These are phyloP conservation scores for Automeris io DNA, from an alignment of 2,888 invertebrate genomes.

Conservation along the genomic window DNA sequence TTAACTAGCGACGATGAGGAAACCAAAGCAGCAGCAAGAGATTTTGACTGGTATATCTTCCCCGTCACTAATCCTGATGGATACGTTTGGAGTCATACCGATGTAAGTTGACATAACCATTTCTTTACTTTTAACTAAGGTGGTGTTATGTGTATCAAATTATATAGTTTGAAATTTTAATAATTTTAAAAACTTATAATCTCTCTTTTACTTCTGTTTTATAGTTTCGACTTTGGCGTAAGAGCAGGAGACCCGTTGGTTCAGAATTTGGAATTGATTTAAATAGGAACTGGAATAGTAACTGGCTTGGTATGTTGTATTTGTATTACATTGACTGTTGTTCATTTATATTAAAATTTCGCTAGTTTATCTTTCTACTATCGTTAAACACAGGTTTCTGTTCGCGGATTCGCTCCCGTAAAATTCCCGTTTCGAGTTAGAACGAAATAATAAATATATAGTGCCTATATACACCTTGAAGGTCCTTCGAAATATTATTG, in stretches of 20 bases:
- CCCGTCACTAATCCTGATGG: constrained; percentile 89
- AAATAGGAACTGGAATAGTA: constrained; percentile 86
- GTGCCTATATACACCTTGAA: too few species aligned
- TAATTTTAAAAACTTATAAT: background rate
- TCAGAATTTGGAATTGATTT: constrained; percentile 82
- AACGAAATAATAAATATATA: too few species aligned
- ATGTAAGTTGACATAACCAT: constrained; percentile 36
- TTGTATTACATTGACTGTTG: too few species aligned
- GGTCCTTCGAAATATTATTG: too few species aligned
- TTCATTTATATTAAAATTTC: too few species aligned
- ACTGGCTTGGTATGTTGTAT: constrained; percentile 76
- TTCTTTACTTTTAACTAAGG: too few species aligned
- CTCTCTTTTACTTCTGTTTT: constrained; percentile 18
- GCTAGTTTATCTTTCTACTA: too few species aligned
- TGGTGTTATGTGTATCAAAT: too few species aligned
- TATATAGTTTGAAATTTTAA: too few species aligned
- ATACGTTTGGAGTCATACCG: constrained; percentile 80
- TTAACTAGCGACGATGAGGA: constrained; percentile 69
- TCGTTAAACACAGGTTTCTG: too few species aligned
- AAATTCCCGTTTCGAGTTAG: too few species aligned
- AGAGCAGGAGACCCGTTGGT: constrained; percentile 73
- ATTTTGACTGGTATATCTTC: constrained; percentile 84
- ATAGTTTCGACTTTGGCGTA: constrained; percentile 83
- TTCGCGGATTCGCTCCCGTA: too few species aligned
- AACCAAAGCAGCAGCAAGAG: constrained; percentile 62